Base-by-base conservation (phyloP, 2,888 invertebrate genomes). In the Trissolcus brochymenae region DNA sequence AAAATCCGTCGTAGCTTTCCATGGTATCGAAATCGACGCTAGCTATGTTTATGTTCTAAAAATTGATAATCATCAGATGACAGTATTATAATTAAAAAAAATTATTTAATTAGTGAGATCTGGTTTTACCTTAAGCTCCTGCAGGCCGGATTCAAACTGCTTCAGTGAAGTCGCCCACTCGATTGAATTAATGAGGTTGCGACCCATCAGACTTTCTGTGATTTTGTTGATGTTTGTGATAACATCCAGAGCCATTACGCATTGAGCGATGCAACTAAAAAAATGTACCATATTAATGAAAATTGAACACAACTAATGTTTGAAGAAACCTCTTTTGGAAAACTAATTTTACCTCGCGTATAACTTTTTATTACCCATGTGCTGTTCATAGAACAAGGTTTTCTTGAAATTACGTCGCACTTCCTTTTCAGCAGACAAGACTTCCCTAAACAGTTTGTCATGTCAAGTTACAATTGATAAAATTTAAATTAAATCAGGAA, bases 221-320 rank as follows among this genome's bases (percentile, higher is more conserved):
- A 57, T 41, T 1, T 19, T 19, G 41, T 57, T 57, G 4, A 57
- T 57, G 13, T 6, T 43, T 0, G 6, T n/a, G 43, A 57, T 57
- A 16, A 19, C 19, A 6, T 43, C 43, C 6, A 57, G 17, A 21
- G 56, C 56, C n/a, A 43, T 43, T 19, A 6, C 4, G n/a, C 41
- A 57, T 19, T 57, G 56, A 1, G 13, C n/a, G 1, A 17, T 41
- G 56, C 13, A 57, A 14, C 56, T 57, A 17, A 9, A 55, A 46
- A 46, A 46, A 43, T 2, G 13, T 43, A 2, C 4, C 6, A 6
- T 11, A 35, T 35, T 35, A 11, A 4, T 9, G 9, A 11, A 25
- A 25, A 6, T 35, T 35, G 7, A 9, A 9, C 9, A 29, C 29
- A 35, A 35, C 9, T 9, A 11, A 7, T 29, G 1, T 29, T 29